Evolutionary conservation across 2,888 invertebrate species (phyloP).

Genomic region (Petrophora chlorosata): DNA sequence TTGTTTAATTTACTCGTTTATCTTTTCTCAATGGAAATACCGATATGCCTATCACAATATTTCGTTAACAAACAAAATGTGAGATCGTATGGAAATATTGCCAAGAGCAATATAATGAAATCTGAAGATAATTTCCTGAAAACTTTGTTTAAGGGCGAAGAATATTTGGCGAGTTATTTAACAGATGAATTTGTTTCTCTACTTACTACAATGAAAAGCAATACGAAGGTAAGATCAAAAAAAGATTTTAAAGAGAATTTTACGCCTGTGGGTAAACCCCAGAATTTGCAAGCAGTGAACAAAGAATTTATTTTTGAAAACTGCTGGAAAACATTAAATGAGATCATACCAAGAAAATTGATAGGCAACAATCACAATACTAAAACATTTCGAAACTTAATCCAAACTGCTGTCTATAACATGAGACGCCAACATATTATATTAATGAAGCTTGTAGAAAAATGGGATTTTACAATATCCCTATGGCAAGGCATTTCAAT

Average conservation of each 20-base stretch:
- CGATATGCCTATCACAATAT: slow-evolving; percentile 62
- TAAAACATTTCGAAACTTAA: slow-evolving; percentile 58
- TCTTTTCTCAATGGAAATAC: slow-evolving; percentile 45
- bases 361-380: slow-evolving; percentile 61
- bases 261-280: slow-evolving; percentile 23
- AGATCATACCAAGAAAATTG: slow-evolving; percentile 62
- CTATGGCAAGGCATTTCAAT: slow-evolving; percentile 51
- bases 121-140: slow-evolving; percentile 42
- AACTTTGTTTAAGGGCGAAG: slow-evolving; percentile 48
- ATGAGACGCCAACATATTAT: slow-evolving; percentile 70
- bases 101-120: slow-evolving; percentile 38
- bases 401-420: slow-evolving; percentile 56
- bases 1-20: not conserved
- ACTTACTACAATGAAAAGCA: slow-evolving; percentile 49
- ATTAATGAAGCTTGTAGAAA: slow-evolving; percentile 46
- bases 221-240: slow-evolving; percentile 50
- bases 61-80: slow-evolving; percentile 74
- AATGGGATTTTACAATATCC: slow-evolving; percentile 58
- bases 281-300: slow-evolving; percentile 46
- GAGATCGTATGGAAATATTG: slow-evolving; percentile 61
- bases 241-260: slow-evolving; percentile 64
- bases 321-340: slow-evolving; percentile 52
- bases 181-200: slow-evolving; percentile 44
- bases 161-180: slow-evolving; percentile 45
- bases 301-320: slow-evolving; percentile 56